Percentiles rank a stretch among this genome's conserved stretches.
Evolutionary conservation across 2,888 invertebrate genomes (phyloP).

Genomic region (Campopleginae sp.): DNA sequence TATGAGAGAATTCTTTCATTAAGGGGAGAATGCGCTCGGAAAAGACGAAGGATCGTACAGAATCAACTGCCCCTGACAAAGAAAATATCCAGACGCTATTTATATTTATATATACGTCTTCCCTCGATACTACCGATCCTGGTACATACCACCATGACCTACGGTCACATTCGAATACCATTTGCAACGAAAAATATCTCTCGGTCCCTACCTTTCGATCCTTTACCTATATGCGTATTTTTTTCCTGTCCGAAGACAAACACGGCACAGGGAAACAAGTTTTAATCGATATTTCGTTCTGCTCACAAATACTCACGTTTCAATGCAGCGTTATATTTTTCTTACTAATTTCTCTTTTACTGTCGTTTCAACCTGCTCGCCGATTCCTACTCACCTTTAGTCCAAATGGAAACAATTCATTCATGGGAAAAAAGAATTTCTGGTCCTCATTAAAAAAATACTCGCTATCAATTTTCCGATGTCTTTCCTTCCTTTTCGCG

Average conservation of each 20-base stretch:
- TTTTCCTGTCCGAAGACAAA: not conserved
- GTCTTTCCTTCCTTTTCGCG: no score
- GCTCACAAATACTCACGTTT: not conserved
- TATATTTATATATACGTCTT: slow-evolving; percentile 6
- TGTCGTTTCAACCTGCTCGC: not conserved
- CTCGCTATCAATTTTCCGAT: not conserved
- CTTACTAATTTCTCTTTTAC: not conserved
- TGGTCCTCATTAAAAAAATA: not conserved
- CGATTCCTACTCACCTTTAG: no score
- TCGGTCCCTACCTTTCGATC: slow-evolving; percentile 26
- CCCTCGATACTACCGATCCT: slow-evolving; percentile 20
- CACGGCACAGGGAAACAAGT: slow-evolving; percentile 42
- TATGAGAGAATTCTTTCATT: slow-evolving; percentile 50
- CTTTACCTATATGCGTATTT: not conserved
- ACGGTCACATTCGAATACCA: slow-evolving; percentile 40
- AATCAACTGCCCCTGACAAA: slow-evolving; percentile 27
- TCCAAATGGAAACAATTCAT: not conserved
- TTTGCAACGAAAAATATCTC: slow-evolving; percentile 43
- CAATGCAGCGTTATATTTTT: not conserved
- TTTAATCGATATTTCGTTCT: slow-evolving; percentile 44
- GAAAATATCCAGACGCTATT: slow-evolving; percentile 44
- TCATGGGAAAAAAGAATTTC: not conserved
- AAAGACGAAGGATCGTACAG: slow-evolving; percentile 54
- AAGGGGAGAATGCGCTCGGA: slow-evolving; percentile 49
- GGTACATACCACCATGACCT: slow-evolving; percentile 33